phyloP scores from a whole-genome alignment of 2,113 vertebrate species.

The Amphiprion ocellaris region DNA sequence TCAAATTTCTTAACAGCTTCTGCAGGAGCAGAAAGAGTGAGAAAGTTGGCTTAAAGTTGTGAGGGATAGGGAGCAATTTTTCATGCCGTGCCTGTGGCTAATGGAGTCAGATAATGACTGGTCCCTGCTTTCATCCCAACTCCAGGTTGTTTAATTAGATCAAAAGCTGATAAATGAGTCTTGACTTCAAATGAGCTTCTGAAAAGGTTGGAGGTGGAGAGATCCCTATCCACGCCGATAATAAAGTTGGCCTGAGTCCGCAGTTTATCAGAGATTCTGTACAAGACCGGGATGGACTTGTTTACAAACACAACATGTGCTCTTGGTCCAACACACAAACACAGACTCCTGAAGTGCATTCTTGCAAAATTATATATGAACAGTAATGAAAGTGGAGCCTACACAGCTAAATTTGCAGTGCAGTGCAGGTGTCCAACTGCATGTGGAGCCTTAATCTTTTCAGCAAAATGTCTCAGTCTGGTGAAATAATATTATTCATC shows the following conservation, averaged over 20 bases:
- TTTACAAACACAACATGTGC: slow-evolving; percentile 16
- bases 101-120: slow-evolving; percentile 65
- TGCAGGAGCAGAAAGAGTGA: slow-evolving; percentile 18
- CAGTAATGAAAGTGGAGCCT: neutral
- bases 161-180: slow-evolving; percentile 72
- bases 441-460: neutral
- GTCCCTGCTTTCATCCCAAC: slow-evolving; percentile 59
- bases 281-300: slow-evolving; percentile 12
- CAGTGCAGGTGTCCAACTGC: neutral
- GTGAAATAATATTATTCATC: slow-evolving; percentile 13
- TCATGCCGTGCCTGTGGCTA: slow-evolving; percentile 33
- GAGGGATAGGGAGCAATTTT: slow-evolving; percentile 48
- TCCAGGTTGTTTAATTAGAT: slow-evolving; percentile 78
- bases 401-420: neutral
- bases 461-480: neutral
- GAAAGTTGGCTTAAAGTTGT: slow-evolving; percentile 45
- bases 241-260: slow-evolving; percentile 27
- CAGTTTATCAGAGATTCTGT: slow-evolving; percentile 36
- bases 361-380: neutral
- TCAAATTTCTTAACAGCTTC: slow-evolving; percentile 29
- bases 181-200: slow-evolving; percentile 70
- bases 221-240: slow-evolving; percentile 55
- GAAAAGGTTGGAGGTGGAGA: slow-evolving; percentile 58
- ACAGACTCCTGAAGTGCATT: neutral
- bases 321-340: neutral